Conservation (phyloP, 2,888 invertebrate species). For the Acleris sparsana region DNA sequence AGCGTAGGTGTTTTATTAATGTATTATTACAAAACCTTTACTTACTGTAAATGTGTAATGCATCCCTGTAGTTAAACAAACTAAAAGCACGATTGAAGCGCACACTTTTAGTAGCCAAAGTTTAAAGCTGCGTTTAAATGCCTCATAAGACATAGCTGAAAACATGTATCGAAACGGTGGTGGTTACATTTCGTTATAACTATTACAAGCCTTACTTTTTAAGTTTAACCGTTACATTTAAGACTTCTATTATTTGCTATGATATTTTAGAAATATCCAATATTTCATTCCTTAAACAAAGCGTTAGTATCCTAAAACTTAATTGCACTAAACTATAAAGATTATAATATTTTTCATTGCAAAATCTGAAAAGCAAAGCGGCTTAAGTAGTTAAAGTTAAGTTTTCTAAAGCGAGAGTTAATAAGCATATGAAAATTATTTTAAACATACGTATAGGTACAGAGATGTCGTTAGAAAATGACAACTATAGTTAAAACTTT, state of each 20-base stretch:
- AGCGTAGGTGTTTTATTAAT: conserved; percentile 10
- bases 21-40: conserved; percentile 29
- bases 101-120: conserved; percentile 51
- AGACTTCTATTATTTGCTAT: no score
- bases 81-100: conserved; percentile 39
- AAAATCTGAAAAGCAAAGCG: neutral
- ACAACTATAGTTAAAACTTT: neutral
- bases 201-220: neutral
- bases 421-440: conserved; percentile 1
- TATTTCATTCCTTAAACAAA: neutral
- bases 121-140: conserved; percentile 49
- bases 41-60: conserved; percentile 37
- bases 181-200: neutral
- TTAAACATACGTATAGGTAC: no score
- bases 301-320: neutral
- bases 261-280: no score
- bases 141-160: conserved; percentile 32
- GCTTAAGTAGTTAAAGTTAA: neutral
- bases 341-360: neutral
- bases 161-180: conserved; percentile 20
- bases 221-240: no score
- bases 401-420: conserved; percentile 21
- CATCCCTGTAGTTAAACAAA: conserved; percentile 24
- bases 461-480: no score
- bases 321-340: neutral